Evolutionary conservation across 2,888 invertebrate species (phyloP), one percentile per base, ranked within the genome.

Genomic region (Cacoxenus indagator): DNA sequence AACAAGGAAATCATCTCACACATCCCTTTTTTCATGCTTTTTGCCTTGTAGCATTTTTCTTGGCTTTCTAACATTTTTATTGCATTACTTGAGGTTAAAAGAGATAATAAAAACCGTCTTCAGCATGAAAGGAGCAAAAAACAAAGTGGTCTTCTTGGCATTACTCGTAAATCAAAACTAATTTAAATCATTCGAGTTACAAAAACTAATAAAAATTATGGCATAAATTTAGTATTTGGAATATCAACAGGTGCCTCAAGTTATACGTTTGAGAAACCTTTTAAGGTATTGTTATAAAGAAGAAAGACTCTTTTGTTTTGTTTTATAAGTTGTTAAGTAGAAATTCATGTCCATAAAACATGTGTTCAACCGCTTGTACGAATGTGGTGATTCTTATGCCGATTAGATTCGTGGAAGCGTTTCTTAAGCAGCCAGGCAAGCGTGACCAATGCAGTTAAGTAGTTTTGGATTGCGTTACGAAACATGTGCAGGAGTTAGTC

Each of bases 171-270:
- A 59, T 59, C 31, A 59, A 59, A 9, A 26, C 57, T 29, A 57
- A 57, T 57, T 57, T 57, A 27, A 57, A 59, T 31, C 59, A 31
- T 59, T 59, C 31, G 31, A 31, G 6, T 51, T 51, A 2, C 4
- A 4, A 4, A 51, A 29, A 14, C 11, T 19, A 59, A 27, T 19
- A 29, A 27, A 29, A n/a, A 27, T 57, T 55, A n/a, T 48, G n/a
- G 2, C 1, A 6, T 48, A 6, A 48, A 6, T 48, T 2, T 48
- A 48, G n/a, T 48, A 48, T 14, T 27, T n/a, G 14, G 31, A 31
- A 59, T 31, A 31, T 19, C 59, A 59, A 59, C 59, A 59, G 59
- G 59, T 59, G 59, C 8, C 59, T 59, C n/a, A 59, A 31, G 29
- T 31, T 31, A 59, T 59, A 26, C 54, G 14, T 4, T 24, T 11